Percentiles rank a stretch among this genome's conserved stretches.
Conservation (phyloP, 1,140 invertebrate species). For the Reticulitermes speratus region DNA sequence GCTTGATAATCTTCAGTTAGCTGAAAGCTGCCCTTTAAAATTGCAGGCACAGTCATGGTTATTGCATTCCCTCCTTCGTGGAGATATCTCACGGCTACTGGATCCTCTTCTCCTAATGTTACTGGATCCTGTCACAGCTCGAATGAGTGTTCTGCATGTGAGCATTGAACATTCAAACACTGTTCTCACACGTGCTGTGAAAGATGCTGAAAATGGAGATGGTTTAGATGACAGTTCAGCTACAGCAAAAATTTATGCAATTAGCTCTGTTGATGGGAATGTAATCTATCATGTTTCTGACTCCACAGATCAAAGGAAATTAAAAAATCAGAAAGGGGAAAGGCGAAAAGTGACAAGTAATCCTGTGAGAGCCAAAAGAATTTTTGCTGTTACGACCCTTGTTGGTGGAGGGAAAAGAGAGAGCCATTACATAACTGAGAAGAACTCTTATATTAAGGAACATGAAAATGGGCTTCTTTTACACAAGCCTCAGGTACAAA, state of each 20-base stretch:
- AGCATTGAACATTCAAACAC: conserved; percentile 70
- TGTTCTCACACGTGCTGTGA: conserved; percentile 37
- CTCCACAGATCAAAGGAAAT: not conserved
- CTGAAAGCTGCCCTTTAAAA: conserved; percentile 67
- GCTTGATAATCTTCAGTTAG: conserved; percentile 71
- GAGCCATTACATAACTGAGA: conserved; percentile 53
- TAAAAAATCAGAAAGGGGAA: conserved; percentile 11
- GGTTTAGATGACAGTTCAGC: conserved; percentile 46
- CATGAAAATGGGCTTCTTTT: conserved; percentile 55
- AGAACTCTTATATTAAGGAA: conserved; percentile 52
- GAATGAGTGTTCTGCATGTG: conserved; percentile 83
- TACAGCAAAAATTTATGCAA: conserved; percentile 74
- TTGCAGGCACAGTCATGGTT: conserved; percentile 72
- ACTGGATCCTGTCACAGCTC: conserved; percentile 76
- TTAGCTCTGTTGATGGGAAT: conserved; percentile 83
- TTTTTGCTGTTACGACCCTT: conserved; percentile 53
- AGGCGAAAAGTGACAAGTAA: conserved; percentile 9
- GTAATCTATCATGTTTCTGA: conserved; percentile 78
- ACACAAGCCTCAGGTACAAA: conserved; percentile 39
- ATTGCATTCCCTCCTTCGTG: conserved; percentile 68
- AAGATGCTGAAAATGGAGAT: conserved; percentile 37
- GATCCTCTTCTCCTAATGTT: conserved; percentile 78
- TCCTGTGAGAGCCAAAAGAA: conserved; percentile 41
- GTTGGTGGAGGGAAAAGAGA: conserved; percentile 46
- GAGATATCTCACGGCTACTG: conserved; percentile 74